These are phyloP conservation scores for Chirona hameri DNA, from an alignment of 2,888 invertebrate genomes.

Conservation along the genomic window DNA sequence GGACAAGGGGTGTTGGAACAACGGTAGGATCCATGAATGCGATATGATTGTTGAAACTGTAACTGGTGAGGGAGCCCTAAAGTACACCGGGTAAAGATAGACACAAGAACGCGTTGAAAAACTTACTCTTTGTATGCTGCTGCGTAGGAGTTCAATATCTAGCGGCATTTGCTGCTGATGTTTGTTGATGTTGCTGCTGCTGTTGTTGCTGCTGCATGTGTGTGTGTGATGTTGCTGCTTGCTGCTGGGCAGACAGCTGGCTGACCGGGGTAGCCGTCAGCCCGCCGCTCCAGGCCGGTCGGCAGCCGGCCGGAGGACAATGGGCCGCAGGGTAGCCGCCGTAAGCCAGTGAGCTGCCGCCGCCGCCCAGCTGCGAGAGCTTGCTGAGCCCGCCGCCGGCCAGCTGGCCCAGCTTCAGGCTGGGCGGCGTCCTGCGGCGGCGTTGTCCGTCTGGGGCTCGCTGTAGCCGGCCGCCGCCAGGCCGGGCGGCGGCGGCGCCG, in stretches of 20 bases:
- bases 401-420: constrained; percentile 45
- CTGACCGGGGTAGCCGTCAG: neutral
- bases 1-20: too few relatives aligned
- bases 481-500: constrained; percentile 29
- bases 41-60: too few relatives aligned
- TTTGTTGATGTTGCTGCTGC: neutral
- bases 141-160: neutral
- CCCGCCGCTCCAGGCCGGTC: neutral
- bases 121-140: neutral
- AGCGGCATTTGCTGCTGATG: neutral
- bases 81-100: too few relatives aligned
- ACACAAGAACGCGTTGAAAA: too few relatives aligned
- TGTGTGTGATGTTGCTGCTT: neutral
- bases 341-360: neutral
- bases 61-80: too few relatives aligned
- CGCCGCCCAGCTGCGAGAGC: neutral
- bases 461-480: constrained; percentile 31
- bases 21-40: too few relatives aligned
- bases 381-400: neutral
- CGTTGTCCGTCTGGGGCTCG: constrained; percentile 81
- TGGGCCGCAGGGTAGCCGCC: neutral
- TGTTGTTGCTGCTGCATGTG: constrained; percentile 2
- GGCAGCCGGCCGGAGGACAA: neutral
- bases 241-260: neutral
- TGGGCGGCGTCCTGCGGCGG: constrained; percentile 90